Evolutionary conservation across 2,888 invertebrate genomes (phyloP).

Genomic region (Aporophyla lueneburgensis): DNA sequence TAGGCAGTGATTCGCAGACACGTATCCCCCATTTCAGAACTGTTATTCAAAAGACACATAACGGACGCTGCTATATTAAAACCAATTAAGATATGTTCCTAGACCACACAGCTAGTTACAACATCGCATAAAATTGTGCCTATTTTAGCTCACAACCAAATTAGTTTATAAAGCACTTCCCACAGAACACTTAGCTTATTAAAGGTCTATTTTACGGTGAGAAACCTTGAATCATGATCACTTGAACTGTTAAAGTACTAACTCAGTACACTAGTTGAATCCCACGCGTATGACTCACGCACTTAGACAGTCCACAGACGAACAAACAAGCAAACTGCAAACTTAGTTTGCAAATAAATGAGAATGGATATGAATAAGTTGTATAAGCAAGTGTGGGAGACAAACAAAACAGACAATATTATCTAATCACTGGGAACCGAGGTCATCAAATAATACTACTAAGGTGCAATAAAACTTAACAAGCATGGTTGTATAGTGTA

Average conservation of each 20-base stretch:
- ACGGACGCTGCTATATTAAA: constrained; percentile 21
- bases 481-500: not conserved
- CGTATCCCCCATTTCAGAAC: not conserved
- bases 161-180: constrained; percentile 59
- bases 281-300: constrained; percentile 85
- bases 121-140: constrained; percentile 26
- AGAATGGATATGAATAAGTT: constrained; percentile 60
- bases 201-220: constrained; percentile 44
- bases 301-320: constrained; percentile 83
- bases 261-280: constrained; percentile 69
- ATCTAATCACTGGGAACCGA: constrained; percentile 50
- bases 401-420: constrained; percentile 52
- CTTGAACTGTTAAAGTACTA: constrained; percentile 60
- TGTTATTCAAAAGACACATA: constrained; percentile 14
- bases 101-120: constrained; percentile 18
- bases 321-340: constrained; percentile 76
- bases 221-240: constrained; percentile 70
- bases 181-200: constrained; percentile 55
- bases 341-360: constrained; percentile 66
- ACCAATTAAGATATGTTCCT: constrained; percentile 24
- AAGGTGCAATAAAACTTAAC: constrained; percentile 2
- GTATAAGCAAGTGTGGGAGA: constrained; percentile 57
- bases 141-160: constrained; percentile 36
- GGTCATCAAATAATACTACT: constrained; percentile 18
- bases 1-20: not conserved